Percentiles rank a stretch among this genome's conserved stretches.
phyloP scores from a whole-genome alignment of 1,140 invertebrate species.

The Camponotus pennsylvanicus region DNA sequence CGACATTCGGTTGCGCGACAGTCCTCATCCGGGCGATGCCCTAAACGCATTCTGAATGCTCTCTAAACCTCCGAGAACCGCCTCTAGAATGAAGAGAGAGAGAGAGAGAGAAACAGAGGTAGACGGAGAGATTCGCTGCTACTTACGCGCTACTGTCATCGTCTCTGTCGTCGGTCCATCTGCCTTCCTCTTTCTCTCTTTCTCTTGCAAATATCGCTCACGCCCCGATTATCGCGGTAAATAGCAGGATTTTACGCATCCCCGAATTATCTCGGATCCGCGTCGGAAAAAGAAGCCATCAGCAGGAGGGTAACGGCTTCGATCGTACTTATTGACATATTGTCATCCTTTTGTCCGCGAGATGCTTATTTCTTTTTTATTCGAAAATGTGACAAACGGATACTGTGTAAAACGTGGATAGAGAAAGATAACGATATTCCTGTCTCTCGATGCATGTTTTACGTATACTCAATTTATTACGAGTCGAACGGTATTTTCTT shows the following conservation, averaged over 20 bases:
- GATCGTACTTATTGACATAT: neutral
- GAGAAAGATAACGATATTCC: neutral
- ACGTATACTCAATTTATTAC: neutral
- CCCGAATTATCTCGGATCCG: constrained; percentile 81
- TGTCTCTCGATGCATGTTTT: too few relatives aligned
- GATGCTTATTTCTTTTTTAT: constrained; percentile 6
- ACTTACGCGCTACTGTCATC: constrained; percentile 9
- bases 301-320: constrained; percentile 49
- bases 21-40: constrained; percentile 48
- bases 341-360: neutral
- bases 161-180: constrained; percentile 42
- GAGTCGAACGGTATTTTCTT: constrained; percentile 24
- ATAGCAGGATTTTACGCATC: constrained; percentile 84
- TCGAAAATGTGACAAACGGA: neutral
- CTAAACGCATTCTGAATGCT: constrained; percentile 60
- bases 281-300: constrained; percentile 62
- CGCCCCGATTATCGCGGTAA: constrained; percentile 83
- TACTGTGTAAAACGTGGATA: neutral
- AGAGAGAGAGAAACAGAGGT: constrained; percentile 13
- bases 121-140: neutral
- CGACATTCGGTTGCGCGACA: constrained; percentile 62
- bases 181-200: constrained; percentile 43
- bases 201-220: constrained; percentile 77
- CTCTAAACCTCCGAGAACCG: constrained; percentile 49
- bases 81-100: constrained; percentile 29